Base-by-base conservation (phyloP, 2,113 vertebrate genomes). In the Pachyramphus minor region DNA sequence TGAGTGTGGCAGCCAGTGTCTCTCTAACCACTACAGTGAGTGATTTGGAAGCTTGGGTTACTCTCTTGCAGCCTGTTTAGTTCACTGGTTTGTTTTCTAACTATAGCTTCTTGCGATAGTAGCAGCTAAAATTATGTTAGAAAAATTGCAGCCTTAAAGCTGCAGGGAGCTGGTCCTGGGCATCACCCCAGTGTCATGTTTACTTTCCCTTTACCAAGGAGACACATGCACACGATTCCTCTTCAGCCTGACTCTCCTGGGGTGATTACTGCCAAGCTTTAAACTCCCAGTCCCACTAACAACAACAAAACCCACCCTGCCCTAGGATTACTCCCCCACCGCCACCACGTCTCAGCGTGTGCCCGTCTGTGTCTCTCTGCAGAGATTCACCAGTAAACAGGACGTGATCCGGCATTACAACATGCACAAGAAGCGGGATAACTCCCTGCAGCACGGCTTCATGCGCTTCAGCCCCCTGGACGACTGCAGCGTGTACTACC, bases 331-430 rank as follows among this genome's bases (percentile, higher is more conserved):
- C 75, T 83, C 75, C n/a, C 81, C 84, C 92, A 14, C 45, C n/a
- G 56, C 63, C 58, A 14, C 50, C 56, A 79, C 87, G 18, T 97
- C 94, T 96, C 95, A 90, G 90, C 11, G 35, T 28, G 37, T 90
- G 78, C 69, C 58, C 55, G 44, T 87, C 42, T 74, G 66, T 92
- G 42, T 96, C 14, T 97, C 97, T 85, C 97, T 84, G 96, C 99
- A 99, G 99, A 99, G 99, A 97, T 99, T 99, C 98, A 99, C 99
- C 60, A 99, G 99, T 97, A 99, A 99, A 97, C 99, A 99, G 98
- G 99, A 99, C 44, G 99, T 99, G 97, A 99, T 99, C 96, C 99
- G 99, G 91, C 99, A 99, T 97, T 99, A 99, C 98, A 99, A 99
- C 98, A 99, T 99, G 99, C 99, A 99, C 98, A 99, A 99, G 99